A percentile compares a stretch with the other conserved stretches of the same genome.
Conservation (phyloP, 2,888 invertebrate genomes). For the Himalopsyche anomala region DNA sequence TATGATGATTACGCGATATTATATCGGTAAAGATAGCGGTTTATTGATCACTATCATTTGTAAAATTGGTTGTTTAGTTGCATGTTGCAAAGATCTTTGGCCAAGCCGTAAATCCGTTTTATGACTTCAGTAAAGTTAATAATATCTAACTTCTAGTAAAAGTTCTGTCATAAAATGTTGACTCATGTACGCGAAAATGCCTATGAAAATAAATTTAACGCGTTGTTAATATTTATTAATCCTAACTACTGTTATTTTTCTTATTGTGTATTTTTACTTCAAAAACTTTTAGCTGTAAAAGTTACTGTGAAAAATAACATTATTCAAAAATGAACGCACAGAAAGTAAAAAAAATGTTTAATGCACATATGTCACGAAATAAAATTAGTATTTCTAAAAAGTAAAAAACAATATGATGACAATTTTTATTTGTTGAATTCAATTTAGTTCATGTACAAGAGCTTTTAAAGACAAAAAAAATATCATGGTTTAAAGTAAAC, state of each 20-base stretch:
- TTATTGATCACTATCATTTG: conserved; percentile 6
- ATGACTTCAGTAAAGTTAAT: conserved; percentile 23
- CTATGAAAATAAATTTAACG: neutral
- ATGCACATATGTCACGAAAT: neutral
- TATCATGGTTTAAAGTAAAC: too few species aligned
- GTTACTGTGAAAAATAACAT: too few species aligned
- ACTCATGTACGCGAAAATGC: neutral
- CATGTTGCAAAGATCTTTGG: conserved; percentile 10
- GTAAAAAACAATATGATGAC: too few species aligned
- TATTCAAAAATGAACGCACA: neutral
- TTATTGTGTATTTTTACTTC: too few species aligned
- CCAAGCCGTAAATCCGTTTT: neutral
- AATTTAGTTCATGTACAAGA: too few species aligned
- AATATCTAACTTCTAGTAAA: conserved; percentile 7
- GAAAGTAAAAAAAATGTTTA: neutral
- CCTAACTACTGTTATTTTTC: neutral
- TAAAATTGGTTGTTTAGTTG: conserved; percentile 12
- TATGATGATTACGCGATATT: too few species aligned
- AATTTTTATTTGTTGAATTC: too few species aligned
- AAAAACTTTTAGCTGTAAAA: too few species aligned
- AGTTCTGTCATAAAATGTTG: conserved; percentile 21
- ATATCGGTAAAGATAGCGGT: neutral
- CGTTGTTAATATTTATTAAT: neutral
- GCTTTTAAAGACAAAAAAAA: too few species aligned
- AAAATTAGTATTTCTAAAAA: neutral